Conservation (phyloP, 2,797 vertebrate genomes). For the Rostrhamus sociabilis region DNA sequence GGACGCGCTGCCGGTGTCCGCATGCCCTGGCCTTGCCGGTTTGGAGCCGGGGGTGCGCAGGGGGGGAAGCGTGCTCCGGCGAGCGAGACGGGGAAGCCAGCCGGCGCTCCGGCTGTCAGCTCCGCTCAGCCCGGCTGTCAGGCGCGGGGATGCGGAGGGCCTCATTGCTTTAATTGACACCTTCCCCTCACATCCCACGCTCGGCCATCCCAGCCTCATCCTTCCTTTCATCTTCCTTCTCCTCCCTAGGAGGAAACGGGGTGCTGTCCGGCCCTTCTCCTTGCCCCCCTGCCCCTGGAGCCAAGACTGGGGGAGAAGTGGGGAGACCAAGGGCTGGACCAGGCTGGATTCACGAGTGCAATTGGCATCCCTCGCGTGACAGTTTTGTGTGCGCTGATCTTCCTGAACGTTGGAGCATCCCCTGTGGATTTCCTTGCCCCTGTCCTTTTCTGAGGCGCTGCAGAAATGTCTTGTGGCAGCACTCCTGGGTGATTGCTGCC, state of each 20-base stretch:
- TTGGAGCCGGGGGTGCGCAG: constrained; percentile 48
- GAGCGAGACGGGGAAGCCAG: constrained; percentile 74
- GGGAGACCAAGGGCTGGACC: background rate
- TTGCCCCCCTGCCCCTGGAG: rapidly evolving
- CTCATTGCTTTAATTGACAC: constrained; percentile 92
- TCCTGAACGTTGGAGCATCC: background rate
- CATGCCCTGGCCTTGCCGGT: constrained; percentile 49
- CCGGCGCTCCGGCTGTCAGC: constrained; percentile 86
- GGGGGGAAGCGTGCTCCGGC: constrained; percentile 58
- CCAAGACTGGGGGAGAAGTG: background rate
- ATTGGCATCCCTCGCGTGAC: rapidly evolving
- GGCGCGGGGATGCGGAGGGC: constrained; percentile 60
- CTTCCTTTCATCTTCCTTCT: constrained; percentile 37
- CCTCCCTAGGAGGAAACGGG: background rate
- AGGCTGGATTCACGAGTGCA: background rate
- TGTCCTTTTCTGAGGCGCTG: background rate
- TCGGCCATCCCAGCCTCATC: constrained; percentile 18
- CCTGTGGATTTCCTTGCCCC: background rate
- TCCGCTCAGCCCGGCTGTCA: constrained; percentile 89
- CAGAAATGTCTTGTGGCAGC: background rate
- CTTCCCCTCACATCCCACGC: constrained; percentile 75
- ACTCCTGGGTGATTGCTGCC: background rate
- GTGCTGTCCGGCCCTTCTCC: background rate
- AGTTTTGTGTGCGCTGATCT: background rate
- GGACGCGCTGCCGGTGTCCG: constrained; percentile 53